These are phyloP conservation scores for Bos indicus DNA, from an alignment of 2,113 vertebrate genomes.

Conservation along the genomic window DNA sequence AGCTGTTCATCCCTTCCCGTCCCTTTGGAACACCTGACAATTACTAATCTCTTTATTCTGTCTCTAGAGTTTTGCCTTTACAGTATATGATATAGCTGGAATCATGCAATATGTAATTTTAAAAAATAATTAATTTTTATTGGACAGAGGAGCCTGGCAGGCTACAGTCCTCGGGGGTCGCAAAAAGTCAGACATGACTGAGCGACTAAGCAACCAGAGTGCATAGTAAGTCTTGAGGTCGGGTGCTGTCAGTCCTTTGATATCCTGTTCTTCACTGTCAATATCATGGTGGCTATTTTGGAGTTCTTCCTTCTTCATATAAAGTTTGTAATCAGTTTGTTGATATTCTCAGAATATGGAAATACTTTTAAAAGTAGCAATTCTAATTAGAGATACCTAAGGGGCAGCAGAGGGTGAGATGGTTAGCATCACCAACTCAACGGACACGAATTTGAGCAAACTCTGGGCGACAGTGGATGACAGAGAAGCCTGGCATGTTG, in stretches of 20 bases:
- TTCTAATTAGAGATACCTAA: not conserved
- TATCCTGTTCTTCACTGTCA: not conserved
- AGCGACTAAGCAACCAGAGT: not conserved
- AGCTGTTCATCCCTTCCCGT: not conserved
- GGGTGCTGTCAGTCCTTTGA: not conserved
- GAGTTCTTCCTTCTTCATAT: not conserved
- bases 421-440: not conserved
- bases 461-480: not conserved
- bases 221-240: not conserved
- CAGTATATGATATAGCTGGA: not conserved
- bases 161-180: not conserved
- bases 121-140: not conserved
- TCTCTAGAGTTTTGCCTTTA: not conserved
- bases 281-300: not conserved
- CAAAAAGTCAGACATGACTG: not conserved
- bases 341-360: not conserved
- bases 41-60: not conserved
- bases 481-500: not conserved
- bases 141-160: not conserved
- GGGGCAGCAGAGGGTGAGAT: not conserved
- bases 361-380: not conserved
- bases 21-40: not conserved
- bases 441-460: not conserved
- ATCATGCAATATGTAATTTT: not conserved
- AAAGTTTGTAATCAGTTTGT: not conserved